Evolutionary conservation across 2,888 invertebrate genomes (phyloP).

Genomic region (Scaptomyza cyrtandrae): DNA sequence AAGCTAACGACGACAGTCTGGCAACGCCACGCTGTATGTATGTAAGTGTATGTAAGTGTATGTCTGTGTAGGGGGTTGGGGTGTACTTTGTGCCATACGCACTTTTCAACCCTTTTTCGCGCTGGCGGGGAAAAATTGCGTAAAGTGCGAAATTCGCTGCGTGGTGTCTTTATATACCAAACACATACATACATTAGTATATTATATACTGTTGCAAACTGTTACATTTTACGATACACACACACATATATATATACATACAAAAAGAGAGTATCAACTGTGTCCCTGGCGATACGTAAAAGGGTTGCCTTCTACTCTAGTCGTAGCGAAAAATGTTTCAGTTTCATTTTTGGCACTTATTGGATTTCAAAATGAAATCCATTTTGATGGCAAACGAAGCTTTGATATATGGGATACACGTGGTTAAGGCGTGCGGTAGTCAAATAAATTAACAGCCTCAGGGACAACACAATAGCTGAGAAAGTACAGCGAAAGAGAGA

Average conservation of each 20-base stretch:
- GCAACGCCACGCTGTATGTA: conserved; percentile 53
- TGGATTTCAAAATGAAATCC: conserved; percentile 81
- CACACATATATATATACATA: not conserved
- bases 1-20: conserved; percentile 58
- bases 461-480: conserved; percentile 27
- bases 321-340: conserved; percentile 59
- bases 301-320: conserved; percentile 59
- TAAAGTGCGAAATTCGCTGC: conserved; percentile 71
- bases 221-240: conserved; percentile 64
- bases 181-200: conserved; percentile 18
- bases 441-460: conserved; percentile 74
- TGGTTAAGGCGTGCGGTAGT: conserved; percentile 66
- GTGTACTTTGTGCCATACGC: conserved; percentile 62
- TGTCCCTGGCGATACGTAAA: conserved; percentile 49
- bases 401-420: conserved; percentile 75
- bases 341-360: conserved; percentile 70
- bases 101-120: conserved; percentile 77
- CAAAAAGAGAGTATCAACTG: conserved; percentile 21
- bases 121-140: conserved; percentile 77
- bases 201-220: conserved; percentile 62
- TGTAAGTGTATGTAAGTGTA: no score
- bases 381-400: conserved; percentile 75
- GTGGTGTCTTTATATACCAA: conserved; percentile 48
- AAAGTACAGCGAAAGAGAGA: not conserved
- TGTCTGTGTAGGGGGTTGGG: conserved; percentile 40